Base-by-base conservation (phyloP, 1,140 invertebrate genomes). In the Lysiphlebus fabarum region DNA sequence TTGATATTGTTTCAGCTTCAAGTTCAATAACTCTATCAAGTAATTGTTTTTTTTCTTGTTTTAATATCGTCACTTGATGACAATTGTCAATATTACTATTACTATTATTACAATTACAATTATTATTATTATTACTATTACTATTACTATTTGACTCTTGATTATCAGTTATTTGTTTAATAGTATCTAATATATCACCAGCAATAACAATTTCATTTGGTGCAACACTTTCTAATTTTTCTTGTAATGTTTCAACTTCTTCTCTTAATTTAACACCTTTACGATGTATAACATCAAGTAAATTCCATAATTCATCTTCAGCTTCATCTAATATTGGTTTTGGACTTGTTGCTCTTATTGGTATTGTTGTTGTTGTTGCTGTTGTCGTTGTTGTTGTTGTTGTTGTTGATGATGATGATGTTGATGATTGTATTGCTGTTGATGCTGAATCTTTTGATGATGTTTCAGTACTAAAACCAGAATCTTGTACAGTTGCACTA, bases 401-500 rank as follows among this genome's bases (percentile, higher is more conserved):
- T 6, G 79, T 82, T 67, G 87, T 90, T 62, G 87, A 90, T 12
- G 85, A 87, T 9, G 88, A n/a, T n/a, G n/a, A n/a, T n/a, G n/a
- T n/a, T n/a, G n/a, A n/a, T n/a, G 17, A 26, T 37, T 75, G 76
- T 54, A 69, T 75, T 38, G 79, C 78, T 42, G 76, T 80, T 34
- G 78, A 82, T 6, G 79, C 82, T 67, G 87, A 88, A 69, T 91
- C 88, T 71, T 90, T 90, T 62, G 87, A 90, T 12, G 85, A 87
- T 9, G 88, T 90, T 72, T 91, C 90, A 47, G 90, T 91, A 73
- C 89, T 91, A 77, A 92, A 92, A 37, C 90, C 90, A 10, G 89
- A 91, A 73, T 92, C 90, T 72, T 91, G 90, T 8, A 92, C 87
- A 48, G 87, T 86, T 38, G 79, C 82, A 58, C 81, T 81, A 59